phyloP scores from a whole-genome alignment of 2,888 invertebrate genomes.

The Teinopalpus imperialis region DNA sequence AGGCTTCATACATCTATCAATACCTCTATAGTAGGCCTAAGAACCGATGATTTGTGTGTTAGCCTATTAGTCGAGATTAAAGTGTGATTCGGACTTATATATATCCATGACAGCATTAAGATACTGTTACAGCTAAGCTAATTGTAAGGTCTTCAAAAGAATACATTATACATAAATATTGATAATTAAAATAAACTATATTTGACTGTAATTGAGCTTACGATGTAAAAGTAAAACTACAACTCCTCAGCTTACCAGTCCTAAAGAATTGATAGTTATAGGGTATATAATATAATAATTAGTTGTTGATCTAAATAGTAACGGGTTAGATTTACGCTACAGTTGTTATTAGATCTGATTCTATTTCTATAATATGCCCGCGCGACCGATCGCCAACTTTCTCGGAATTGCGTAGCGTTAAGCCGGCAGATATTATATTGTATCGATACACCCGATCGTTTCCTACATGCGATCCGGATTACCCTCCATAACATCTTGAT shows the following conservation, averaged over 20 bases:
- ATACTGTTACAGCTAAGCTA: no score
- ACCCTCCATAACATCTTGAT: constrained; percentile 74
- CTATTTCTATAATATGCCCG: constrained; percentile 43
- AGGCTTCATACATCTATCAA: no score
- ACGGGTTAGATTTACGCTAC: constrained; percentile 31
- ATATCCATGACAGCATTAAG: no score
- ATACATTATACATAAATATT: no score
- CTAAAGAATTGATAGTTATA: constrained; percentile 12
- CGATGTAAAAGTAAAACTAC: no score
- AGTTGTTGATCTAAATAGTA: constrained; percentile 28
- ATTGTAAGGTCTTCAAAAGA: no score
- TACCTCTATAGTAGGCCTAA: no score
- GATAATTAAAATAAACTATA: no score
- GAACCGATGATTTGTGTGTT: no score
- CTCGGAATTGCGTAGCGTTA: constrained; percentile 31
- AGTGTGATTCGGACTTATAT: no score
- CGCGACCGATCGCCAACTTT: constrained; percentile 43
- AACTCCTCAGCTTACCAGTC: background rate
- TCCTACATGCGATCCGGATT: constrained; percentile 63
- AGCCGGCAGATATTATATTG: constrained; percentile 27
- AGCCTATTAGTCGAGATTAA: no score
- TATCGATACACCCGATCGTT: constrained; percentile 51
- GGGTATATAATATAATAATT: constrained; percentile 26
- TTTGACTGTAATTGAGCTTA: no score
- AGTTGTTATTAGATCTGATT: constrained; percentile 42